Percentiles rank a stretch among this genome's conserved stretches.
Evolutionary conservation across 1,140 invertebrate genomes (phyloP).

Genomic region (Dendroctonus ponderosae): DNA sequence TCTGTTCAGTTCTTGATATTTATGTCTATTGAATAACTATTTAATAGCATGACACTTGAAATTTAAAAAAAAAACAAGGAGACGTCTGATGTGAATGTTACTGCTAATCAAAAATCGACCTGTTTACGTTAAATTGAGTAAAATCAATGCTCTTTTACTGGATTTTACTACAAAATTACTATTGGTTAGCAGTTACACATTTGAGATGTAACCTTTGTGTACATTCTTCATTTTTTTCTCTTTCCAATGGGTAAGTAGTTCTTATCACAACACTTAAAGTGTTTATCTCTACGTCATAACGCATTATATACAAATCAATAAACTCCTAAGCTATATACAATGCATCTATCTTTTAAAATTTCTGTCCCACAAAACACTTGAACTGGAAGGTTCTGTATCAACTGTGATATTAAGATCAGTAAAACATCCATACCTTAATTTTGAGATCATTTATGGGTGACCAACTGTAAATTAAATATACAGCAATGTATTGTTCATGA

Average conservation of each 20-base stretch:
- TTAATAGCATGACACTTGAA: not conserved
- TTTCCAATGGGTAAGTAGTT: conserved; percentile 21
- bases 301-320: conserved; percentile 42
- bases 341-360: conserved; percentile 34
- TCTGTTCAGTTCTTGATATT: conserved; percentile 1
- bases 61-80: too few relatives aligned
- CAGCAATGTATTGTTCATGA: conserved; percentile 6
- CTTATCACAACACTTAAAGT: conserved; percentile 42
- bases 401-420: conserved; percentile 39
- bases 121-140: too few relatives aligned
- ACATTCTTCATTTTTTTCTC: conserved; percentile 20
- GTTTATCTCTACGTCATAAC: conserved; percentile 44
- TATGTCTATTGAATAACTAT: not conserved
- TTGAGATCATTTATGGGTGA: conserved; percentile 46
- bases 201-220: conserved; percentile 23
- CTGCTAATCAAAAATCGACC: too few relatives aligned
- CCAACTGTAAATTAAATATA: conserved; percentile 27
- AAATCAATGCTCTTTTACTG: too few relatives aligned
- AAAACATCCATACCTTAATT: conserved; percentile 41
- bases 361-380: conserved; percentile 37
- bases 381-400: conserved; percentile 38
- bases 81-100: too few relatives aligned
- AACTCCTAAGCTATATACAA: conserved; percentile 45
- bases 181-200: not conserved
- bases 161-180: not conserved